Percentiles rank a stretch among this genome's conserved stretches.
These are phyloP conservation scores for Anhinga anhinga DNA, from an alignment of 2,113 vertebrate species.

Conservation along the genomic window DNA sequence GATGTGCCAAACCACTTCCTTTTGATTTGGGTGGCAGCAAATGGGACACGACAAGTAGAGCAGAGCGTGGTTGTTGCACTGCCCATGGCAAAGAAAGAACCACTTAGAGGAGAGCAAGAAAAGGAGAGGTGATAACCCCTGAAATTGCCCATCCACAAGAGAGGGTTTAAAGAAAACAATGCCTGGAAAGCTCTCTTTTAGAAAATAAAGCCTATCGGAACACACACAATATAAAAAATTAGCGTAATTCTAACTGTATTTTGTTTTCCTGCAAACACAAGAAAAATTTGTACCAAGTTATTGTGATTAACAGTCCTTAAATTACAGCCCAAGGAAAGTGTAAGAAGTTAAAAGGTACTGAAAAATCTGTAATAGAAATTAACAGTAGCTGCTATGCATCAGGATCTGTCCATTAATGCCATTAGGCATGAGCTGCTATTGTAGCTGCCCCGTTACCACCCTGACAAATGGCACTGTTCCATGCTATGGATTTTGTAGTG, in stretches of 20 bases:
- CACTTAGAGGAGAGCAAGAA: neutral
- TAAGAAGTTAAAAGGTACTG: neutral
- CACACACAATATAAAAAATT: neutral
- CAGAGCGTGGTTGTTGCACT: neutral
- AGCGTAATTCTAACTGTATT: neutral
- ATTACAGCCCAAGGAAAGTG: neutral
- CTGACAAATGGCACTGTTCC: neutral
- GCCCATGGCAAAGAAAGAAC: neutral
- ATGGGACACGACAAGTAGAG: neutral
- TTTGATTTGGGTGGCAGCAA: constrained; percentile 25
- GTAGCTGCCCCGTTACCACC: neutral
- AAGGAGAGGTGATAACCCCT: neutral
- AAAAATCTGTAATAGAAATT: neutral
- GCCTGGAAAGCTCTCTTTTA: neutral
- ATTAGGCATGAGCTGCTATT: neutral
- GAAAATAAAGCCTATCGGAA: neutral
- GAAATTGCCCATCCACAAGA: neutral
- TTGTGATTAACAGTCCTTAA: neutral
- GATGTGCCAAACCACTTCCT: neutral
- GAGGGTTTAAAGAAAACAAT: neutral
- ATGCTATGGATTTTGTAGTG: neutral
- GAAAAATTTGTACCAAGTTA: neutral
- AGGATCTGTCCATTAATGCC: neutral
- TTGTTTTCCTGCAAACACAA: neutral
- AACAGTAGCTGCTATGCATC: neutral